Percentiles rank a stretch among this genome's conserved stretches.
phyloP scores from a whole-genome alignment of 2,797 vertebrate genomes.

The Varecia variegata region DNA sequence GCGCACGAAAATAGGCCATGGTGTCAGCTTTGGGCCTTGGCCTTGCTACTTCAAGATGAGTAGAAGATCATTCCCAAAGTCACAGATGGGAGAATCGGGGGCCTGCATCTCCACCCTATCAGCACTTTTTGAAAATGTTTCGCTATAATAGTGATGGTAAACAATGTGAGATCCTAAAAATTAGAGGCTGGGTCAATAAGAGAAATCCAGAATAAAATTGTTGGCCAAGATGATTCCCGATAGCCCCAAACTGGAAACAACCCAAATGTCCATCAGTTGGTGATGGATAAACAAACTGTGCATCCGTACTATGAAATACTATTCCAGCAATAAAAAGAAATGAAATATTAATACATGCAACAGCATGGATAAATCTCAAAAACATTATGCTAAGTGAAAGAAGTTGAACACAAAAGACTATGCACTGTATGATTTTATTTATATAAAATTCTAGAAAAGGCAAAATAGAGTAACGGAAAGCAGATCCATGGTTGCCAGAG shows the following conservation, averaged over 20 bases:
- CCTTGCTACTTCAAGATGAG: neutral
- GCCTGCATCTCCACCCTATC: neutral
- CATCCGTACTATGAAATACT: neutral
- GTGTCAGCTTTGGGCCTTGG: neutral
- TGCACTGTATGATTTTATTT: neutral
- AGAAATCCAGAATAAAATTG: neutral
- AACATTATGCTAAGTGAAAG: neutral
- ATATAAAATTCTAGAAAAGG: conserved; percentile 31
- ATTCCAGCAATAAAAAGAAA: neutral
- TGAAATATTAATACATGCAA: neutral
- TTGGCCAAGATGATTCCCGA: neutral
- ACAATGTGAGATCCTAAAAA: neutral
- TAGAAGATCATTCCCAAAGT: neutral
- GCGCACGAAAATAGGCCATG: conserved; percentile 4
- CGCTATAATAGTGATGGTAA: neutral
- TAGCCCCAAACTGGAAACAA: neutral
- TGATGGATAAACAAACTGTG: neutral
- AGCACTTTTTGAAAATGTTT: neutral
- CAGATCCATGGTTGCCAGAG: neutral
- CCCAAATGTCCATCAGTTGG: neutral
- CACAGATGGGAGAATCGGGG: neutral
- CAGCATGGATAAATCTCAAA: neutral
- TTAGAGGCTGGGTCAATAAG: neutral
- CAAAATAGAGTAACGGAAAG: conserved; percentile 5
- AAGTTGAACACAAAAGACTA: neutral